These are phyloP conservation scores for Catocala fraxini DNA, from an alignment of 2,888 invertebrate species.

Conservation along the genomic window DNA sequence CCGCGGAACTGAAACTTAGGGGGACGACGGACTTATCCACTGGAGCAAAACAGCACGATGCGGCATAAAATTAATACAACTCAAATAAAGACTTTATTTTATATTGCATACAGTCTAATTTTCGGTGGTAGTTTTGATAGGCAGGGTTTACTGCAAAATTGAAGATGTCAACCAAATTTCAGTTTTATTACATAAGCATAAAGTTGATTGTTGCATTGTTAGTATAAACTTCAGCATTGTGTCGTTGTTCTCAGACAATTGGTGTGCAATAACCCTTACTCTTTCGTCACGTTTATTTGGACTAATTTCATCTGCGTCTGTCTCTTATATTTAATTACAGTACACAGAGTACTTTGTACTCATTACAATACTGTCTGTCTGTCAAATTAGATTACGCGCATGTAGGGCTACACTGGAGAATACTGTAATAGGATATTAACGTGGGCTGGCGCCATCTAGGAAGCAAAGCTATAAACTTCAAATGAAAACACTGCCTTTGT, in stretches of 20 bases:
- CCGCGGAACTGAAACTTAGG: conserved; percentile 7
- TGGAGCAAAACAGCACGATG: not conserved
- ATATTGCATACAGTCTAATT: not conserved
- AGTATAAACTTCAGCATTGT: not conserved
- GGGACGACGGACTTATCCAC: not conserved
- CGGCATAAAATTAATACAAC: not conserved
- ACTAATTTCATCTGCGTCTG: conserved; percentile 1
- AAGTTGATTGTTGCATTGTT: not conserved
- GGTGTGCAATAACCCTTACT: conserved; percentile 8
- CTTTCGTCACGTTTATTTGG: conserved; percentile 4
- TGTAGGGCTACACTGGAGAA: too few species aligned
- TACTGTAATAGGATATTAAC: too few species aligned
- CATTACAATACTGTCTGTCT: not conserved
- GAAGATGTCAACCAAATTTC: not conserved
- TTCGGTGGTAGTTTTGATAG: not conserved
- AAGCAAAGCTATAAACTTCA: too few species aligned
- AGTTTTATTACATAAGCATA: not conserved
- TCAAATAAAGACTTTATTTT: conserved; percentile 4
- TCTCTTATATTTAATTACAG: not conserved
- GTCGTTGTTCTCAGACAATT: conserved; percentile 5
- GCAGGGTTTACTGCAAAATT: not conserved
- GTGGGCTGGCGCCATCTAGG: too few species aligned
- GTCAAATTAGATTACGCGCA: not conserved
- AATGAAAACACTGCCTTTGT: too few species aligned
- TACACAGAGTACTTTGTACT: not conserved